These are phyloP conservation scores for Bos taurus DNA, from an alignment of 2,113 vertebrate species.

Conservation along the genomic window DNA sequence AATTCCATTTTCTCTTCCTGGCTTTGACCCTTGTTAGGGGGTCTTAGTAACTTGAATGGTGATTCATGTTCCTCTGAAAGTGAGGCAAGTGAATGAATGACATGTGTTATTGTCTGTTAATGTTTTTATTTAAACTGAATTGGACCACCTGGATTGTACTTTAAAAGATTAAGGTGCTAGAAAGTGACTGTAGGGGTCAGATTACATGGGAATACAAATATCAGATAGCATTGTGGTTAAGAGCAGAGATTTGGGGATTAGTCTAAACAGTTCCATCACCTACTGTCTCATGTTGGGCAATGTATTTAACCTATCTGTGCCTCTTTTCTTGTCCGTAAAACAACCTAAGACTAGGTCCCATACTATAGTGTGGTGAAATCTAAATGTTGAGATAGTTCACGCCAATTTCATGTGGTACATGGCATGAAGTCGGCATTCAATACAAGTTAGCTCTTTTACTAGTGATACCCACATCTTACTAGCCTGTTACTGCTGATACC, in stretches of 20 bases:
- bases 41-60: background rate
- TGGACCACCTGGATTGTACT: background rate
- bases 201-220: background rate
- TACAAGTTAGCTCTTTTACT: background rate
- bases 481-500: background rate
- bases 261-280: background rate
- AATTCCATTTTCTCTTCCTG: background rate
- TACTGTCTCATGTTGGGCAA: background rate
- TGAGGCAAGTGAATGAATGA: background rate
- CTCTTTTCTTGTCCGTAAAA: conserved; percentile 27
- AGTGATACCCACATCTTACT: background rate
- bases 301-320: background rate
- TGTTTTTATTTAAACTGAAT: background rate
- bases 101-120: background rate
- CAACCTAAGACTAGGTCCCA: background rate
- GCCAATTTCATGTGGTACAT: background rate
- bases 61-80: background rate
- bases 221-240: background rate
- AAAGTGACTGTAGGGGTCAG: background rate
- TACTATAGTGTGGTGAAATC: background rate
- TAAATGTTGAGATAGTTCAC: background rate
- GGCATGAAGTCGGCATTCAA: background rate
- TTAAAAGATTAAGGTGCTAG: conserved; percentile 7
- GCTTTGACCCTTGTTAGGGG: background rate
- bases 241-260: conserved; percentile 22